phyloP scores from a whole-genome alignment of 2,113 vertebrate genomes.

The Manacus vitellinus region DNA sequence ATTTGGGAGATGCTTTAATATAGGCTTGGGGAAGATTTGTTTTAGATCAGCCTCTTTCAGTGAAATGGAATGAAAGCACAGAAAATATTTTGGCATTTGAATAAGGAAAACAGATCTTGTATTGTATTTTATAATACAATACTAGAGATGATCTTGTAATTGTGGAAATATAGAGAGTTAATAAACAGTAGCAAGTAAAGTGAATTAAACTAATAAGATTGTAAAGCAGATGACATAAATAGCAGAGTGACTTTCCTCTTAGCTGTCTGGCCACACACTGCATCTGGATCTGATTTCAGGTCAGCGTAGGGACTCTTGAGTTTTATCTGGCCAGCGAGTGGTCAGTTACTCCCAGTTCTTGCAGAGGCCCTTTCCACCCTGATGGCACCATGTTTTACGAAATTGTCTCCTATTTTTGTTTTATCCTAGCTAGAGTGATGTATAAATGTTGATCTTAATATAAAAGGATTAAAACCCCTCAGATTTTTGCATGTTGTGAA shows the following conservation, averaged over 20 bases:
- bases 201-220: conserved; percentile 3
- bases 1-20: conserved; percentile 1
- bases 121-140: not conserved
- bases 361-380: not conserved
- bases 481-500: not conserved
- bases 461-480: not conserved
- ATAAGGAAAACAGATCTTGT: not conserved
- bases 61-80: not conserved
- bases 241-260: not conserved
- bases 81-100: conserved; percentile 46
- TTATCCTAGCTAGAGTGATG: not conserved
- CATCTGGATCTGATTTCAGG: not conserved
- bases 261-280: not conserved
- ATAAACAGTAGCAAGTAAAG: not conserved
- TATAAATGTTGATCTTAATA: not conserved
- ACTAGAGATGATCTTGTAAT: not conserved
- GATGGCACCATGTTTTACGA: not conserved
- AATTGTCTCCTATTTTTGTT: not conserved
- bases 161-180: not conserved
- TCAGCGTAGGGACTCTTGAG: not conserved
- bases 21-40: not conserved
- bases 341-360: not conserved
- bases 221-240: not conserved
- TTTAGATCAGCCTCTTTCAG: conserved; percentile 25
- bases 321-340: not conserved